Conservation (phyloP, 2,797 vertebrate genomes). For the Todus mexicanus region DNA sequence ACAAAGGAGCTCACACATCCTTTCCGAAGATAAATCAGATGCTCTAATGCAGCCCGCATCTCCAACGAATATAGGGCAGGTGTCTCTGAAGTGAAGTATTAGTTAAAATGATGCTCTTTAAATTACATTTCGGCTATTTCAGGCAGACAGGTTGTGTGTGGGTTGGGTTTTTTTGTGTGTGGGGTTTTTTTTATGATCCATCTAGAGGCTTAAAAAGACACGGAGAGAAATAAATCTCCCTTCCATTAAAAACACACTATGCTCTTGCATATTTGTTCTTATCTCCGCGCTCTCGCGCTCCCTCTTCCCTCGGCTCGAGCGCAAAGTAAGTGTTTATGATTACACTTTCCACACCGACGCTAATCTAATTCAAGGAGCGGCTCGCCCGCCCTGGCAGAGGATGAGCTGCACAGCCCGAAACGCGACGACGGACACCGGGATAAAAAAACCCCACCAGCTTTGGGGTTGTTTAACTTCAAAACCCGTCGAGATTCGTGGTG, state of each 20-base stretch:
- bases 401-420: background rate
- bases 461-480: background rate
- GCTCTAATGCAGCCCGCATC: slow-evolving; percentile 52
- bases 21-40: slow-evolving; percentile 61
- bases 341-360: slow-evolving; percentile 22
- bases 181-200: slow-evolving; percentile 66
- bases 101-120: slow-evolving; percentile 76
- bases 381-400: background rate
- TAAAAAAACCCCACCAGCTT: background rate
- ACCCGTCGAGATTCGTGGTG: rapidly evolving
- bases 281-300: slow-evolving; percentile 1
- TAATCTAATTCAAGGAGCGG: slow-evolving; percentile 26
- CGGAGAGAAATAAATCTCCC: slow-evolving; percentile 73
- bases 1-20: slow-evolving; percentile 34
- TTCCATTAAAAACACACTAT: slow-evolving; percentile 69
- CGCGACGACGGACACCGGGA: rapidly evolving
- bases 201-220: slow-evolving; percentile 74
- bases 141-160: slow-evolving; percentile 62
- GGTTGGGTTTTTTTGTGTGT: slow-evolving; percentile 56
- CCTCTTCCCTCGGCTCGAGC: background rate
- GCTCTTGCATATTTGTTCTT: slow-evolving; percentile 70
- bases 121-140: slow-evolving; percentile 72
- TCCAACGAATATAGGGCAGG: slow-evolving; percentile 70
- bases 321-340: slow-evolving; percentile 52
- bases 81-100: slow-evolving; percentile 71